These are phyloP conservation scores for Pollicipes pollicipes DNA, from an alignment of 1,140 invertebrate species.

Conservation along the genomic window DNA sequence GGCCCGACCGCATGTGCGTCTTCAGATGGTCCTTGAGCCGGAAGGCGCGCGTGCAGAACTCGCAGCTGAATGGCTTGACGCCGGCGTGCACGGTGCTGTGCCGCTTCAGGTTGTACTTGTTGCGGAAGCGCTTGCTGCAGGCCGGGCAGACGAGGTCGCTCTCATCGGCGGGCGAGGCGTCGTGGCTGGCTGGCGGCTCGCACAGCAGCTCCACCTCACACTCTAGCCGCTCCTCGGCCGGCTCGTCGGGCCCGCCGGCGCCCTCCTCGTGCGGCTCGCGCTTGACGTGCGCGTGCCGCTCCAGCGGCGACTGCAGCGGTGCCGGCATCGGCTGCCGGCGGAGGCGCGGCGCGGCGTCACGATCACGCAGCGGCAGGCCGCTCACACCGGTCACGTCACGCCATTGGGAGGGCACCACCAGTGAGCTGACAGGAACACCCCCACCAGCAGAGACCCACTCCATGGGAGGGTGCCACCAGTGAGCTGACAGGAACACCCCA, in stretches of 20 bases:
- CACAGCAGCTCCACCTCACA: background rate
- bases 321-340: background rate
- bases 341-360: too few relatives aligned
- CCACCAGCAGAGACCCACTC: too few relatives aligned
- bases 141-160: background rate
- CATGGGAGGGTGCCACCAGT: too few relatives aligned
- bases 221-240: background rate
- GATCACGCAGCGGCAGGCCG: too few relatives aligned
- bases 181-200: background rate
- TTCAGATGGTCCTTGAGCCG: constrained; percentile 21
- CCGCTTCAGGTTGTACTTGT: constrained; percentile 27
- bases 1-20: constrained; percentile 15
- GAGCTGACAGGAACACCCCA: too few relatives aligned
- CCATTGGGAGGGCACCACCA: too few relatives aligned
- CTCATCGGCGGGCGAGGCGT: background rate
- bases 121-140: background rate
- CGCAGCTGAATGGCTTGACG: constrained; percentile 28
- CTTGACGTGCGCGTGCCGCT: background rate
- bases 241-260: background rate
- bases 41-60: constrained; percentile 18
- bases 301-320: background rate
- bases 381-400: too few relatives aligned
- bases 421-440: too few relatives aligned
- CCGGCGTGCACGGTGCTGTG: constrained; percentile 30
- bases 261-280: background rate